phyloP scores from a whole-genome alignment of 2,888 invertebrate genomes.

The Drosophila nigricruria region DNA sequence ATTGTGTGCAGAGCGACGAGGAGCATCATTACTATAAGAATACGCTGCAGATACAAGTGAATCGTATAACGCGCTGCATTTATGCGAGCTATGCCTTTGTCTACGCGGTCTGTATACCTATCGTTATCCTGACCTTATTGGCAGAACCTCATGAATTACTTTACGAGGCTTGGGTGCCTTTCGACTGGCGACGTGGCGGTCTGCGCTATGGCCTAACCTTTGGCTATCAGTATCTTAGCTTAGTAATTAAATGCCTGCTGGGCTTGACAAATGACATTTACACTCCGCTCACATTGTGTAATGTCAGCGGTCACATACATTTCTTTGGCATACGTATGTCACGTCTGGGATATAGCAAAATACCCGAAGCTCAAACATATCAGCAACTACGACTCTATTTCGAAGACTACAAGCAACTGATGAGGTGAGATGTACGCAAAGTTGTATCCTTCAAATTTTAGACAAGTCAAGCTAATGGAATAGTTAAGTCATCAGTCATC shows the following conservation, averaged over 20 bases:
- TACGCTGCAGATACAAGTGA: constrained; percentile 21
- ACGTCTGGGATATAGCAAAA: constrained; percentile 34
- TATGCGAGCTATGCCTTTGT: constrained; percentile 39
- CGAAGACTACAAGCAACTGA: constrained; percentile 50
- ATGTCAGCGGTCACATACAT: constrained; percentile 59
- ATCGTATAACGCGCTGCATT: constrained; percentile 43
- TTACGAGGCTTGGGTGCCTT: constrained; percentile 64
- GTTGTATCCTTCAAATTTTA: background rate
- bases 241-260: constrained; percentile 24
- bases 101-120: constrained; percentile 34
- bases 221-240: constrained; percentile 39
- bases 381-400: constrained; percentile 35
- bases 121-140: constrained; percentile 12
- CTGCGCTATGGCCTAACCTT: constrained; percentile 18
- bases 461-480: background rate
- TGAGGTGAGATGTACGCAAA: constrained; percentile 43
- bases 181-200: constrained; percentile 38
- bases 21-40: constrained; percentile 50
- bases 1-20: constrained; percentile 28
- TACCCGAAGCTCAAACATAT: background rate
- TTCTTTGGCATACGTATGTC: constrained; percentile 55
- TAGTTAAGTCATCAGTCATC: background rate
- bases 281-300: constrained; percentile 56
- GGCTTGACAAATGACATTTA: constrained; percentile 56
- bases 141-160: constrained; percentile 30